phyloP scores from a whole-genome alignment of 2,113 vertebrate genomes.

The Corynorhinus townsendii region DNA sequence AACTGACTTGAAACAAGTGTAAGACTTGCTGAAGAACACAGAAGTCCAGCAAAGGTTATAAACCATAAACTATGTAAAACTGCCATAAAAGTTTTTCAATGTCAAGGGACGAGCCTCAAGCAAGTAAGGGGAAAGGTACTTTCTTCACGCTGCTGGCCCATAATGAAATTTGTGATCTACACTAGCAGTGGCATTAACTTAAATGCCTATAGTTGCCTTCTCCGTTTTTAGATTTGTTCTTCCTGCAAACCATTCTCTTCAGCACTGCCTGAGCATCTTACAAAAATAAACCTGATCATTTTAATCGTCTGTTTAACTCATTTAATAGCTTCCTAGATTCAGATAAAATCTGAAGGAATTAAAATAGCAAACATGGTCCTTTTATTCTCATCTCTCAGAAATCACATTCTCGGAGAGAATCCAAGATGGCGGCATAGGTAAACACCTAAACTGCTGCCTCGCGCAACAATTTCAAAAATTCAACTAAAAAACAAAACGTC shows the following conservation, averaged over 20 bases:
- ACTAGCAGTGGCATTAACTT: not conserved
- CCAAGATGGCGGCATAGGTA: too few species aligned
- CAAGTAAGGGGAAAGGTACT: not conserved
- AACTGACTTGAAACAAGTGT: not conserved
- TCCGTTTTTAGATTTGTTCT: not conserved
- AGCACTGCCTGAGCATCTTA: not conserved
- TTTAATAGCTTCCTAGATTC: not conserved
- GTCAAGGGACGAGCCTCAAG: not conserved
- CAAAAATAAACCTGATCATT: slow-evolving; percentile 30
- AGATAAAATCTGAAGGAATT: slow-evolving; percentile 13
- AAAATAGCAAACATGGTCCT: not conserved
- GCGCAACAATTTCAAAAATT: too few species aligned
- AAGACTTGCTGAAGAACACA: not conserved
- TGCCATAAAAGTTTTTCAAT: not conserved
- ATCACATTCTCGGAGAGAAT: too few species aligned
- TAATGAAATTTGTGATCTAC: not conserved
- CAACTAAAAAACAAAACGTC: too few species aligned
- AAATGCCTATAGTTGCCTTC: not conserved
- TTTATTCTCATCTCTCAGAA: slow-evolving; percentile 13
- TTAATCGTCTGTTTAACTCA: not conserved
- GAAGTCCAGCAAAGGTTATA: not conserved
- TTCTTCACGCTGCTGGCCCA: not conserved
- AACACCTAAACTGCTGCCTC: too few species aligned
- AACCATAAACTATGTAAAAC: not conserved
- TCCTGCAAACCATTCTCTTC: not conserved